Percentiles rank a stretch among this genome's conserved stretches.
These are phyloP conservation scores for Drosophila pseudotakahashii DNA, from an alignment of 2,888 invertebrate genomes.

Conservation along the genomic window DNA sequence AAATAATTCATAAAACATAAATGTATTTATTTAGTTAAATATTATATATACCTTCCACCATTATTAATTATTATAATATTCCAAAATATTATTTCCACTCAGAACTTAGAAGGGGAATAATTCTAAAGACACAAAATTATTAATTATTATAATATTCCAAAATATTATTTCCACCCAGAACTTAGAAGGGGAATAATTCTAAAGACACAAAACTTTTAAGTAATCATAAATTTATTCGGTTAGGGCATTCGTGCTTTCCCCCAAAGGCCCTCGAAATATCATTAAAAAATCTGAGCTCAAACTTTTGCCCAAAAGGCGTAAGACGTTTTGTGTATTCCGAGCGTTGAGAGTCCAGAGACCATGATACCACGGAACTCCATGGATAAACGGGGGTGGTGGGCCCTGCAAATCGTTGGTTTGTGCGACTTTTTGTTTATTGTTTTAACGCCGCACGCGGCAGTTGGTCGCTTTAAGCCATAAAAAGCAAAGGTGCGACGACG, in stretches of 20 bases:
- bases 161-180: background rate
- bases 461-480: slow-evolving; percentile 75
- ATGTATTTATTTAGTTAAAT: too few relatives aligned
- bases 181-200: background rate
- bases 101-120: background rate
- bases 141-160: background rate
- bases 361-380: slow-evolving; percentile 10
- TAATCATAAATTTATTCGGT: background rate
- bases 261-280: background rate
- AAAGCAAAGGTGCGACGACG: slow-evolving; percentile 75
- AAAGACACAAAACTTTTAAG: background rate
- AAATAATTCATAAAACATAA: too few relatives aligned
- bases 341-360: slow-evolving; percentile 1
- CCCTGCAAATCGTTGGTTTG: slow-evolving; percentile 1
- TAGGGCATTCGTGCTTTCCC: background rate
- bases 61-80: too few relatives aligned
- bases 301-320: slow-evolving; percentile 71
- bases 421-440: slow-evolving; percentile 66
- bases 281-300: slow-evolving; percentile 67
- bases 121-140: background rate
- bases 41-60: too few relatives aligned
- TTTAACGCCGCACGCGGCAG: slow-evolving; percentile 72
- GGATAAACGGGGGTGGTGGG: slow-evolving; percentile 9
- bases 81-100: too few relatives aligned
- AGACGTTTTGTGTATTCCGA: slow-evolving; percentile 45